Evolutionary conservation across 2,113 vertebrate genomes (phyloP), one percentile per base, ranked within the genome.

Genomic region (Talpa occidentalis): DNA sequence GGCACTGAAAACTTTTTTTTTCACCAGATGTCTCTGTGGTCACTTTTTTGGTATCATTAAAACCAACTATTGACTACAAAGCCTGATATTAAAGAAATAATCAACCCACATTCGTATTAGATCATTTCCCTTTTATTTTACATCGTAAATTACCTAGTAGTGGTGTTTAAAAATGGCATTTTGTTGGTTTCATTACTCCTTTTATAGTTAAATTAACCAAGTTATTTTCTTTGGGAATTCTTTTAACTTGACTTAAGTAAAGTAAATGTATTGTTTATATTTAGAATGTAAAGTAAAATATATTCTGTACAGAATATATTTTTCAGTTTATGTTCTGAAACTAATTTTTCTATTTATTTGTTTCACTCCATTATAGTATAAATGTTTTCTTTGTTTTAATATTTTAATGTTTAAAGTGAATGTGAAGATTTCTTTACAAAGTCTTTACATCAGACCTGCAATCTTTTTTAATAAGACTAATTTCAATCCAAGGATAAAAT

Each of bases 11-110:
- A 98, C 95, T 97, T 97, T 73, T 97, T 96, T 72, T 96, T 89
- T 40, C 12, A 95, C 98, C 98, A 99, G 98, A 99, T 99, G 98
- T 98, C 97, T 98, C 98, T 98, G 69, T 96, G 98, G 97, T 89
- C 93, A 95, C 67, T 93, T 88, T 97, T 97, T 93, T 96, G 95
- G 91, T 98, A 94, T 97, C 74, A 21, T 96, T 97, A 89, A 93
- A 98, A 80, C 86, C 86, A 94, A 91, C 97, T 92, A 88, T 97
- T 97, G 85, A 91, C 72, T 94, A 60, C 60, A 92, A 95, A 96
- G 94, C 84, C 96, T 96, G 86, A 97, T 97, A 95, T 78, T 95
- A 97, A 94, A 94, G 93, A 90, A 97, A 26, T 97, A 81, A 94
- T 96, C 92, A 94, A 83, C 92, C 93, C 0, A 0, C 83, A 86